Percentiles rank a stretch among this genome's conserved stretches.
Conservation (phyloP, 1,140 invertebrate species). For the Watersipora subatra region DNA sequence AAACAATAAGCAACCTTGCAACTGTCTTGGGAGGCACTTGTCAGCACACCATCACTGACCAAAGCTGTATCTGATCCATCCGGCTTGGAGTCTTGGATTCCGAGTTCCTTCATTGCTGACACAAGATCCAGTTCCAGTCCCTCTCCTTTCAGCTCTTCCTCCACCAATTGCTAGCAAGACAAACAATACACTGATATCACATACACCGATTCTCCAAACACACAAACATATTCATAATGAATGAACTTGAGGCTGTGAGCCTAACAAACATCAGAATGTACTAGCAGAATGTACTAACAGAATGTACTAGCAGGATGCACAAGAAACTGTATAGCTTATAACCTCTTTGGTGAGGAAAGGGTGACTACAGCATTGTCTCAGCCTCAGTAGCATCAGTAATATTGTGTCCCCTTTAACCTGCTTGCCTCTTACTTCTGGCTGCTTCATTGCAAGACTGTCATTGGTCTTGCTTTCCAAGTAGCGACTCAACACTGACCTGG, state of each 20-base stretch:
- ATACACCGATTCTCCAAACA: too few species aligned
- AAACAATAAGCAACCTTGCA: too few species aligned
- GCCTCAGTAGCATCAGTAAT: conserved; percentile 62
- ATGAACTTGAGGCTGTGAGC: too few species aligned
- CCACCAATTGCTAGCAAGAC: conserved; percentile 25
- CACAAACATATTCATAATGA: too few species aligned
- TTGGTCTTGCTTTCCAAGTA: neutral
- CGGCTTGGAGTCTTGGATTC: conserved; percentile 46
- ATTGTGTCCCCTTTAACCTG: conserved; percentile 40
- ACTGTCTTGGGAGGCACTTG: too few species aligned
- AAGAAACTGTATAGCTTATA: too few species aligned
- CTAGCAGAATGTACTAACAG: too few species aligned
- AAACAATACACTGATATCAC: neutral
- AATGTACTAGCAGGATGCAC: too few species aligned
- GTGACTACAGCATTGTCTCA: conserved; percentile 78
- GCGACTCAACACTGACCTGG: too few species aligned
- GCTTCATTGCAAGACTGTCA: neutral
- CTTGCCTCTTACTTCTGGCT: neutral
- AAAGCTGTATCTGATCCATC: too few species aligned
- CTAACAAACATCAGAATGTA: too few species aligned
- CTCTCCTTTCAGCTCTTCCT: conserved; percentile 29
- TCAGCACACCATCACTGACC: too few species aligned
- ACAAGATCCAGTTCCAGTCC: conserved; percentile 47
- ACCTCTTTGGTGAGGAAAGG: conserved; percentile 58
- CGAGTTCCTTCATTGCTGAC: conserved; percentile 48